These are phyloP conservation scores for Agrenia bidenticulata DNA, from an alignment of 2,888 invertebrate species.

Conservation along the genomic window DNA sequence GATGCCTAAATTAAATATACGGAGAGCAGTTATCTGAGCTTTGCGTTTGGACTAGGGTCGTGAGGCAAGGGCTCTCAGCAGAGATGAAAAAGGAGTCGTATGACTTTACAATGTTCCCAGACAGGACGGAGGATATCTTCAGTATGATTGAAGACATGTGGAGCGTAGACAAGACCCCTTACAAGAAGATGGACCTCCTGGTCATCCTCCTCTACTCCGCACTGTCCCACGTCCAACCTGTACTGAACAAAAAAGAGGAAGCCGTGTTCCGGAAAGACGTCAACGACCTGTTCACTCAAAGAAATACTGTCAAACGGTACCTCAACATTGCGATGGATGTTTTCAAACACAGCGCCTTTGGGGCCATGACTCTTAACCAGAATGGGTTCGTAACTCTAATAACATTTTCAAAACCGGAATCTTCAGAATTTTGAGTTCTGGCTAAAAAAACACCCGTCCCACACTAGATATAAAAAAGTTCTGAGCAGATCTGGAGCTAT, in stretches of 20 bases:
- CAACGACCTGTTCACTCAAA: slow-evolving; percentile 17
- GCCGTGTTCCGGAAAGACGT: slow-evolving; percentile 14
- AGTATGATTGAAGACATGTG: slow-evolving; percentile 27
- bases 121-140: slow-evolving; percentile 31
- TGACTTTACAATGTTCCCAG: slow-evolving; percentile 31
- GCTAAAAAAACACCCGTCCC: no score
- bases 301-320: slow-evolving; percentile 18
- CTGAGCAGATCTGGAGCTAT: no score
- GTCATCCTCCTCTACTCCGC: slow-evolving; percentile 14
- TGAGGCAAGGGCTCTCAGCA: slow-evolving; percentile 23
- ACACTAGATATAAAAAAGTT: no score
- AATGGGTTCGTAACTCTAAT: neutral
- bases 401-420: neutral
- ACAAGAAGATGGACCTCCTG: slow-evolving; percentile 15
- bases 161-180: slow-evolving; percentile 1
- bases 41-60: no score
- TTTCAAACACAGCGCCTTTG: slow-evolving; percentile 25
- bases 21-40: no score
- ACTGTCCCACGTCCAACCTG: neutral
- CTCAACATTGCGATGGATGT: slow-evolving; percentile 21
- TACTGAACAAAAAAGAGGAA: slow-evolving; percentile 20
- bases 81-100: slow-evolving; percentile 25
- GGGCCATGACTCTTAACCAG: slow-evolving; percentile 17
- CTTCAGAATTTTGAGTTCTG: no score
- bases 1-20: neutral